phyloP scores from a whole-genome alignment of 2,888 invertebrate species.

The Synanthedon formicaeformis region DNA sequence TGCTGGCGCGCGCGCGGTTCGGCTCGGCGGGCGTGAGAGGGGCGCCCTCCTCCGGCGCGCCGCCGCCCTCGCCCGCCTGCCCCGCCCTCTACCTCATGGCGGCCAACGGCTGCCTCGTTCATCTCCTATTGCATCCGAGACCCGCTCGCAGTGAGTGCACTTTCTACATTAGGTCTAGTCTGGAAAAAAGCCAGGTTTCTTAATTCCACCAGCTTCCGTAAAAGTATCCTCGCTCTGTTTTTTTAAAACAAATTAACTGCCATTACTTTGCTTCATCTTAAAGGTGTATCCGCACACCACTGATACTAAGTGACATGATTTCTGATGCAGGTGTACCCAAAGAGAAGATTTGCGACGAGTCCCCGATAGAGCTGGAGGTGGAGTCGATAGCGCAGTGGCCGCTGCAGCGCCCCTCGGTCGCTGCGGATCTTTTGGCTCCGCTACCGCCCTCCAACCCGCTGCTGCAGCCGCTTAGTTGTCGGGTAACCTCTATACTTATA shows the following conservation, averaged over 20 bases:
- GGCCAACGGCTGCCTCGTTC: slow-evolving; percentile 87
- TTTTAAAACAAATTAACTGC: no score
- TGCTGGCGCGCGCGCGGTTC: slow-evolving; percentile 80
- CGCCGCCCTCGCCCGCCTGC: slow-evolving; percentile 64
- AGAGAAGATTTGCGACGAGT: slow-evolving; percentile 88
- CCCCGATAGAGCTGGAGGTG: slow-evolving; percentile 86
- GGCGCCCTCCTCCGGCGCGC: slow-evolving; percentile 15
- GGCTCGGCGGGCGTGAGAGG: slow-evolving; percentile 11
- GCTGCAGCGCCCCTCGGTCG: slow-evolving; percentile 74
- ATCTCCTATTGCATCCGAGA: slow-evolving; percentile 88
- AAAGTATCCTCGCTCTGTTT: no score
- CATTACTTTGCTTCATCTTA: no score
- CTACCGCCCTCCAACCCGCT: slow-evolving; percentile 78
- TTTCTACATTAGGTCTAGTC: slow-evolving; percentile 17
- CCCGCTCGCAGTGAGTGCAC: slow-evolving; percentile 26
- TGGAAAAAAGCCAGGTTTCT: no score
- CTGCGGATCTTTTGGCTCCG: slow-evolving; percentile 81
- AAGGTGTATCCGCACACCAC: no score
- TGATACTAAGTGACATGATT: background rate
- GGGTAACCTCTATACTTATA: slow-evolving; percentile 21
- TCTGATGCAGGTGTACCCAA: slow-evolving; percentile 75
- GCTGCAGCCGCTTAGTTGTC: slow-evolving; percentile 32
- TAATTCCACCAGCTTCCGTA: no score
- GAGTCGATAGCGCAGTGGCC: slow-evolving; percentile 93
- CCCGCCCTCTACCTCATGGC: slow-evolving; percentile 93